Conservation (phyloP, 2,888 invertebrate genomes). For the Steromphala cineraria region DNA sequence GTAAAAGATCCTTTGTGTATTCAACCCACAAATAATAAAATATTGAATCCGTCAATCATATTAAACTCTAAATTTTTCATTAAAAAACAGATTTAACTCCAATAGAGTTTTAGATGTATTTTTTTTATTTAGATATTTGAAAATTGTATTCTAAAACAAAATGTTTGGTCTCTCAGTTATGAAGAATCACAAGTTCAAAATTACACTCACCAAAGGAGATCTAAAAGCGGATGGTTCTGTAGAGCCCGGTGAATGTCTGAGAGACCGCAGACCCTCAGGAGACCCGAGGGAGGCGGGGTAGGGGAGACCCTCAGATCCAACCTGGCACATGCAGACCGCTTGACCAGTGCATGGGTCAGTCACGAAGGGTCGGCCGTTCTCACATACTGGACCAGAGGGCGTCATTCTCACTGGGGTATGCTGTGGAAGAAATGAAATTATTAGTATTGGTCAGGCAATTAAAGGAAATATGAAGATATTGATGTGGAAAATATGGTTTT, state of each 20-base stretch:
- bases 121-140: too few relatives aligned
- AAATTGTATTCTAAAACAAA: constrained; percentile 8
- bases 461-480: too few relatives aligned
- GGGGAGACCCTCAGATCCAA: constrained; percentile 41
- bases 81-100: too few relatives aligned
- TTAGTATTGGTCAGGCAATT: too few relatives aligned
- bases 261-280: constrained; percentile 26
- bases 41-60: too few relatives aligned
- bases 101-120: too few relatives aligned
- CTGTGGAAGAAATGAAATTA: not conserved
- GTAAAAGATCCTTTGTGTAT: too few relatives aligned
- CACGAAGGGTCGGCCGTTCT: constrained; percentile 48
- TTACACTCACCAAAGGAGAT: constrained; percentile 26
- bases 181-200: not conserved
- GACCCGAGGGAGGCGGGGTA: constrained; percentile 34
- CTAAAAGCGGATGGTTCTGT: constrained; percentile 26
- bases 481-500: too few relatives aligned
- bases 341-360: constrained; percentile 48
- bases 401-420: not conserved
- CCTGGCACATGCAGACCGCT: constrained; percentile 48
- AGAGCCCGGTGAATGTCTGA: constrained; percentile 19
- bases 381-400: constrained; percentile 30
- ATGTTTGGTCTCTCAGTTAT: too few relatives aligned
- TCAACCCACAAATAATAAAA: too few relatives aligned
- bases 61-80: too few relatives aligned